Base-by-base conservation (phyloP, 37 sponge, comb jelly and placozoan genomes). In the Mnemiopsis leidyi region DNA sequence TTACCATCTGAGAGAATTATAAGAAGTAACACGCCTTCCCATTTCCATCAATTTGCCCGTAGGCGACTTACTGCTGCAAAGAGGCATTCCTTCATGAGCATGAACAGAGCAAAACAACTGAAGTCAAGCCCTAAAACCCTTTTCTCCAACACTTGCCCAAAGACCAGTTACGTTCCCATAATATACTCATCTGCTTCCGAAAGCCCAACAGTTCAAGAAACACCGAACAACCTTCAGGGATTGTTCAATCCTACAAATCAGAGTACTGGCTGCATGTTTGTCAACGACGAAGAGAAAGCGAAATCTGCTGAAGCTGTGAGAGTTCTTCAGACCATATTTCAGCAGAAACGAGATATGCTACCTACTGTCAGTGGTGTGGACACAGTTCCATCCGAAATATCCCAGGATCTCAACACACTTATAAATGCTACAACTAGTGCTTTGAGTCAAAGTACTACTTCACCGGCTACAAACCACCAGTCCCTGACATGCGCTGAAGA, bases 271-370 rank as follows among this genome's bases (percentile, higher is more conserved):
- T 3, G 79, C 32, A 31, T 77, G 79, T 77, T 77, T 77, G 79
- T 32, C 21, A 77, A 77, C 21, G 79, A 77, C 20, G 79, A 7
- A 32, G 79, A 77, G 20, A 77, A 77, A 34, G 36, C 35, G 1
- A 26, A 77, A 34, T 77, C 79, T 21, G 79, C 79, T 31, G 79
- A 77, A 77, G 79, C 79, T 31, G 79, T 77, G 0, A 77, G 79
- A 77, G 79, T 77, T 9, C 79, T 77, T 31, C 79, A 77, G 35
- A 77, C 30, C 36, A 77, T 77, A 34, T 77, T 77, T 36, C 34
- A 77, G 79, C 79, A 77, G 36, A 77, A 77, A 32, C 26, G 79
- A 33, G 79, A 77, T 18, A 77, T 77, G 79, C 0, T 34, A 13
- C 25, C 79, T 34, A 77, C 36, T 77, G 79, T 77, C 2, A 77